Base-by-base conservation (phyloP, 2,113 vertebrate genomes). In the Ctenodactylus gundi region DNA sequence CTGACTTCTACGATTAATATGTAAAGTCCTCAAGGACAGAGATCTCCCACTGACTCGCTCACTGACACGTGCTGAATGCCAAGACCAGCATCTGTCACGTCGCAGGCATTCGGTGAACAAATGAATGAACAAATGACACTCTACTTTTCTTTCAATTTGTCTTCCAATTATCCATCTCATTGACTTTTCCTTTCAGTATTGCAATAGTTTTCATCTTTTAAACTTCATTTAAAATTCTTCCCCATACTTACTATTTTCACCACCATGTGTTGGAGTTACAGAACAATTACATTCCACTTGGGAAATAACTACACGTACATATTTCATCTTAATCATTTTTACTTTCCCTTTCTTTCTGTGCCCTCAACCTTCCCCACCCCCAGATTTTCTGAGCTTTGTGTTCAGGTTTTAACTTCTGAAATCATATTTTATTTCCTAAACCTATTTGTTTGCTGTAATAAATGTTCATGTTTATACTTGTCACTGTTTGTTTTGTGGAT, bases 141-240 rank as follows among this genome's bases (percentile, higher is more conserved):
- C 21, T 58, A 39, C 20, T 80, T 77, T 51, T 90, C 67, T 86
- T 90, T 58, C 31, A 49, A 81, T 46, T 64, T 68, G 7, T 75
- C 85, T 62, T 75, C 31, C 31, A 85, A 46, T 49, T 89, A 85
- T 82, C 36, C 57, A 8, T 58, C 70, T 94, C 53, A 27, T 65
- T 68, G 46, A 49, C 23, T 93, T 89, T 87, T 86, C 46, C 27
- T 95, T 83, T 76, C 58, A 49, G 18, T 68, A 25, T 21, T 95
- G 14, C 8, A 21, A 13, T 57, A 64, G 65, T 72, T 51, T 58
- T 80, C 51, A 67, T 65, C 27, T 87, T 90, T 84, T n/a, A n/a
- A n/a, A n/a, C n/a, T n/a, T n/a, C n/a, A n/a, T n/a, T n/a, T n/a
- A n/a, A n/a, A n/a, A n/a, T n/a, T n/a, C n/a, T n/a, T n/a, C n/a